A percentile compares a stretch with the other conserved stretches of the same genome.
Conservation (phyloP, 2,113 vertebrate species). For the Eolophus roseicapilla region DNA sequence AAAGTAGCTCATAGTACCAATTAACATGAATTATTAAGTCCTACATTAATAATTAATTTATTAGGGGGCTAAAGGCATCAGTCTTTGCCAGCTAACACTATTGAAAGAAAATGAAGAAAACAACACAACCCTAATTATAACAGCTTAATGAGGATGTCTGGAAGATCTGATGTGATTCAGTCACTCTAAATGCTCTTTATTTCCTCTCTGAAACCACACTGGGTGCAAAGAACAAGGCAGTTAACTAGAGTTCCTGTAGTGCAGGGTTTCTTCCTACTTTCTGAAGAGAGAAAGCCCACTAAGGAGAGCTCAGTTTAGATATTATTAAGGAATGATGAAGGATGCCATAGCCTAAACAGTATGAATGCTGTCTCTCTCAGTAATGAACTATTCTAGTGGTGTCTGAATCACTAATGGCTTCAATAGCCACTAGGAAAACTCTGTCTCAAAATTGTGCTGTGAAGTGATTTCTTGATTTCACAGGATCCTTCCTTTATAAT, state of each 20-base stretch:
- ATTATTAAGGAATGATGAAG: conserved; percentile 50
- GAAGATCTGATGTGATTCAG: conserved; percentile 62
- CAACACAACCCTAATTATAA: conserved; percentile 67
- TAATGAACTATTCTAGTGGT: conserved; percentile 32
- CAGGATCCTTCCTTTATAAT: not conserved
- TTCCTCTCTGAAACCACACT: conserved; percentile 61
- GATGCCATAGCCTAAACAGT: conserved; percentile 28
- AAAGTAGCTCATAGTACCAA: conserved; percentile 91
- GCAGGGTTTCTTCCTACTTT: conserved; percentile 24
- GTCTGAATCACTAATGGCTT: conserved; percentile 35
- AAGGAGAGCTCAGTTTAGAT: conserved; percentile 52
- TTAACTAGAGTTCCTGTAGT: conserved; percentile 2
- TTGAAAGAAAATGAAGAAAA: conserved; percentile 74
- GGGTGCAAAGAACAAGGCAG: conserved; percentile 39
- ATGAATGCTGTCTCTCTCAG: conserved; percentile 22
- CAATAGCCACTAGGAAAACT: not conserved
- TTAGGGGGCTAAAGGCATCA: conserved; percentile 80
- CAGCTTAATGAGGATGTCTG: conserved; percentile 51
- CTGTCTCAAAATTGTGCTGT: not conserved
- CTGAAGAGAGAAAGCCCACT: conserved; percentile 34
- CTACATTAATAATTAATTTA: conserved; percentile 92
- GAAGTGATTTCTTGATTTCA: not conserved
- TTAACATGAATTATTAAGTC: conserved; percentile 97
- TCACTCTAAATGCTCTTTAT: conserved; percentile 67
- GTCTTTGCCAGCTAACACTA: conserved; percentile 76